These are phyloP conservation scores for Odontophorus gujanensis DNA, from an alignment of 2,113 vertebrate species.

Conservation along the genomic window DNA sequence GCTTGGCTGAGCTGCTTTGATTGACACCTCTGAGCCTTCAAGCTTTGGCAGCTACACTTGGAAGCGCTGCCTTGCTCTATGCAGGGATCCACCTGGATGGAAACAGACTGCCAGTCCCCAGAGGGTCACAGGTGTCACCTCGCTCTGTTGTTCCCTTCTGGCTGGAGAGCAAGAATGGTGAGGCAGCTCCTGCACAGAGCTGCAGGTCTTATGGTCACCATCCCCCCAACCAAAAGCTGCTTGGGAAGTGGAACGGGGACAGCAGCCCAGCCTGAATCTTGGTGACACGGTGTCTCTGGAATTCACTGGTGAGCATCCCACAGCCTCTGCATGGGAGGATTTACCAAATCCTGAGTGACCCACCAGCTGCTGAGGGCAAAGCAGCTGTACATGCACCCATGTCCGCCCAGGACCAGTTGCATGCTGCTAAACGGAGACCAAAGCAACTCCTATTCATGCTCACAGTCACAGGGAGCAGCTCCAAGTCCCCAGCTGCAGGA, in stretches of 20 bases:
- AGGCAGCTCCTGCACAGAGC: not conserved
- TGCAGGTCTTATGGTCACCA: not conserved
- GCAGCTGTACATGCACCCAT: not conserved
- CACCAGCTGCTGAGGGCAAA: slow-evolving; percentile 45
- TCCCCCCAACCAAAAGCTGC: not conserved
- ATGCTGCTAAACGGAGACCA: not conserved
- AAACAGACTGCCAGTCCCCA: slow-evolving; percentile 44
- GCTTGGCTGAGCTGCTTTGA: not conserved
- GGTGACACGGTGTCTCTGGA: slow-evolving; percentile 13
- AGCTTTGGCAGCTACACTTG: not conserved
- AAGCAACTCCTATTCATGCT: not conserved
- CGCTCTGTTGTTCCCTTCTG: not conserved
- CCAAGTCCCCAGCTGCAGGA: not conserved
- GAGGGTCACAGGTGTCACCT: not conserved
- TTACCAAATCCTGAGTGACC: not conserved
- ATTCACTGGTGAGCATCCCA: slow-evolving; percentile 15
- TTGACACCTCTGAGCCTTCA: not conserved
- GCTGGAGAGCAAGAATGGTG: not conserved
- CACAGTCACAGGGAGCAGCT: not conserved
- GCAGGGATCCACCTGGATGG: slow-evolving; percentile 33
- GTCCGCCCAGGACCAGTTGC: not conserved
- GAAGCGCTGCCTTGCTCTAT: slow-evolving; percentile 17
- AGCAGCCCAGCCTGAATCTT: not conserved
- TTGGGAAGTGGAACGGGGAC: not conserved
- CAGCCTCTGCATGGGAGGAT: not conserved